These are phyloP conservation scores for Knipowitschia caucasica DNA, from an alignment of 2,797 vertebrate species.

Conservation along the genomic window DNA sequence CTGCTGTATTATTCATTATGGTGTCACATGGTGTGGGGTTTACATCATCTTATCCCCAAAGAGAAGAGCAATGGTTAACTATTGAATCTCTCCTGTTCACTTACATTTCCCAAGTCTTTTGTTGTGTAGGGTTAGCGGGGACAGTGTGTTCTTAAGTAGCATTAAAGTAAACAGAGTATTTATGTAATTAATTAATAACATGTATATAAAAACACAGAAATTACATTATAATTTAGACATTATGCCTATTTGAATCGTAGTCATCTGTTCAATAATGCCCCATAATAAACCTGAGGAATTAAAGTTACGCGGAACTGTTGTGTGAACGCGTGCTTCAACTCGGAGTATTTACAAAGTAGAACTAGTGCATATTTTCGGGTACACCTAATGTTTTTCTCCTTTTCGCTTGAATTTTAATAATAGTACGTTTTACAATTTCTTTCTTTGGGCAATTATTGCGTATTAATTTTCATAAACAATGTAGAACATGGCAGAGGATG, in stretches of 20 bases:
- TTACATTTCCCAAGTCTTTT: slow-evolving; percentile 47
- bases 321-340: neutral
- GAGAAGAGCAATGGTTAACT: slow-evolving; percentile 82
- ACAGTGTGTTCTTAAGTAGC: slow-evolving; percentile 19
- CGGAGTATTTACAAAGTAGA: slow-evolving; percentile 57
- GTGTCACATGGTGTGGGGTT: slow-evolving; percentile 90
- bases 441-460: neutral
- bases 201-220: fast-evolving
- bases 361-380: slow-evolving; percentile 24
- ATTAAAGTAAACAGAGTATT: neutral
- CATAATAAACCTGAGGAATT: slow-evolving; percentile 52
- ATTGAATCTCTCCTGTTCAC: slow-evolving; percentile 62
- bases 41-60: slow-evolving; percentile 90
- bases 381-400: too few relatives aligned
- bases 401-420: neutral
- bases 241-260: too few relatives aligned
- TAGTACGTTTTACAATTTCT: neutral
- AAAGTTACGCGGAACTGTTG: slow-evolving; percentile 50
- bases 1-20: slow-evolving; percentile 87
- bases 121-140: slow-evolving; percentile 28
- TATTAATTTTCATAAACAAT: neutral
- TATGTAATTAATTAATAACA: neutral
- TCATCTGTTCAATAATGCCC: neutral
- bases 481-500: slow-evolving; percentile 64
- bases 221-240: neutral